phyloP scores from a whole-genome alignment of 2,888 invertebrate genomes.

The Desoria tigrina region DNA sequence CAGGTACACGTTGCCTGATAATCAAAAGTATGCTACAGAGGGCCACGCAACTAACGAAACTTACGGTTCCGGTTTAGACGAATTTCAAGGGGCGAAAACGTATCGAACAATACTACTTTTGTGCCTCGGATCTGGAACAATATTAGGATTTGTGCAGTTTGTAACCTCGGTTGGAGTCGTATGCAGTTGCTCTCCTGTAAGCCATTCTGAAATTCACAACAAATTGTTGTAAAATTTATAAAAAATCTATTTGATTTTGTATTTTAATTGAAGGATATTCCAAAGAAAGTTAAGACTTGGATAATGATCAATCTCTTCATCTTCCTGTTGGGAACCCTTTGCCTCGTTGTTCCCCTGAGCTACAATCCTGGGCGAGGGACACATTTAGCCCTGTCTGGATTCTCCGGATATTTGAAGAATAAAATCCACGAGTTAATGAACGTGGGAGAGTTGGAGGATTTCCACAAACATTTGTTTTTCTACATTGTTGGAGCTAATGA shows the following conservation, averaged over 20 bases:
- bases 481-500: conserved; percentile 3
- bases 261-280: background rate
- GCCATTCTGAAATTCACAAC: background rate
- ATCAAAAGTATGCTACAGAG: background rate
- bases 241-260: background rate
- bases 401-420: conserved; percentile 11
- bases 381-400: background rate
- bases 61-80: too few relatives aligned
- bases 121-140: conserved; percentile 1
- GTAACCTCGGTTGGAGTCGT: background rate
- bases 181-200: conserved; percentile 6
- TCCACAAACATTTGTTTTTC: conserved; percentile 14
- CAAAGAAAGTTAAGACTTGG: conserved; percentile 8
- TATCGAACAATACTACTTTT: conserved; percentile 1
- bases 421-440: conserved; percentile 5
- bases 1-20: background rate
- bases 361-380: background rate
- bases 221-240: background rate
- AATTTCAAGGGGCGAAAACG: conserved; percentile 6
- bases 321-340: conserved; percentile 7
- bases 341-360: conserved; percentile 1
- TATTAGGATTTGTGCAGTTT: conserved; percentile 16
- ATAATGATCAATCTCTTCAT: background rate
- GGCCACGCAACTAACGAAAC: too few relatives aligned
- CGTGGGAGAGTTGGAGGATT: conserved; percentile 2